These are phyloP conservation scores for Eidolon dupreanum DNA, from an alignment of 2,797 vertebrate genomes.

Conservation along the genomic window DNA sequence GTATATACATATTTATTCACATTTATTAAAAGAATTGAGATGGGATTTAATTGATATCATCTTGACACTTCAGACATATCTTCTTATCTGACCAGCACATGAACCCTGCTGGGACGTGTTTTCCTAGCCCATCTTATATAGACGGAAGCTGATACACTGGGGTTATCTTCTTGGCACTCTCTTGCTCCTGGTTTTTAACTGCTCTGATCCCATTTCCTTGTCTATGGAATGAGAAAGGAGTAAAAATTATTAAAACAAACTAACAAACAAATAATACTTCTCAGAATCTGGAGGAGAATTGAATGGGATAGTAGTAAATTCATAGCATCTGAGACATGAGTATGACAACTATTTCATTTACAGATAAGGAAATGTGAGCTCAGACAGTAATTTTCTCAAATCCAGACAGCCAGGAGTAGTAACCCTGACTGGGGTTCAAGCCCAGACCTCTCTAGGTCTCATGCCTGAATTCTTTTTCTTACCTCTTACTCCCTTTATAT, in stretches of 20 bases:
- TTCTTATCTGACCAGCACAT: background rate
- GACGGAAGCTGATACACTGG: background rate
- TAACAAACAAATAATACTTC: background rate
- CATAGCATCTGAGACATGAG: background rate
- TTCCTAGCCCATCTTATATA: background rate
- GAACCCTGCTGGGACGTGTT: background rate
- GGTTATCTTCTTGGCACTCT: background rate
- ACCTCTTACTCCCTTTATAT: background rate
- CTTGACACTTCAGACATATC: background rate
- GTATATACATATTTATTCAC: background rate
- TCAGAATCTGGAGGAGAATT: background rate
- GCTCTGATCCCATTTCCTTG: background rate
- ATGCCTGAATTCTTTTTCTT: background rate
- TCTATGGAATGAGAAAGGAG: background rate
- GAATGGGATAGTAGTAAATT: background rate
- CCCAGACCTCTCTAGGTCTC: background rate
- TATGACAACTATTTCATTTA: background rate
- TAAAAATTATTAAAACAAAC: background rate
- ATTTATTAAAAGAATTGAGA: constrained; percentile 13
- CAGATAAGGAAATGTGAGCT: background rate
- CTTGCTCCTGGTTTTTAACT: background rate
- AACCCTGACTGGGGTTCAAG: background rate
- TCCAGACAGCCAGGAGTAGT: background rate
- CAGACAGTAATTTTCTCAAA: background rate
- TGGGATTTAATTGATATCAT: background rate